These are phyloP conservation scores for Altica lythri DNA, from an alignment of 2,888 invertebrate genomes.

Conservation along the genomic window DNA sequence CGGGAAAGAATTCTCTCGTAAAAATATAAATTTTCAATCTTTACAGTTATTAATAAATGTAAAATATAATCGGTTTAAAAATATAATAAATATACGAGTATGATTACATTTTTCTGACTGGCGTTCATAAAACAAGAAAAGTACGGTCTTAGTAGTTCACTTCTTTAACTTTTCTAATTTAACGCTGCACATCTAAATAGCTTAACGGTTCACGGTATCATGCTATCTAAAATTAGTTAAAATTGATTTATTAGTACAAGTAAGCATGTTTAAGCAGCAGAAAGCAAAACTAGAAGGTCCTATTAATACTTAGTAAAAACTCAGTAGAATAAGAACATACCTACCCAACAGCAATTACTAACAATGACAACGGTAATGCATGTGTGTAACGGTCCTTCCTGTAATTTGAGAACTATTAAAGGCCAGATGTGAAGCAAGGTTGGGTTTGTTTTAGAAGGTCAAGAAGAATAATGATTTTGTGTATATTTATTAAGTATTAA, in stretches of 20 bases:
- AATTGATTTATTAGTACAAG: conserved; percentile 1
- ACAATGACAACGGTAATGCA: not conserved
- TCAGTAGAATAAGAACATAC: not conserved
- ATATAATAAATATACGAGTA: too few relatives aligned
- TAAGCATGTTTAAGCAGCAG: not conserved
- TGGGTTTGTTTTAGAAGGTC: too few relatives aligned
- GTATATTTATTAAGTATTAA: too few relatives aligned
- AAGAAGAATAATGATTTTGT: too few relatives aligned
- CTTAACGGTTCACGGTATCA: conserved; percentile 5
- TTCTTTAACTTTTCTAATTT: conserved; percentile 1
- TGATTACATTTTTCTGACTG: too few relatives aligned
- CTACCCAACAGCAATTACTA: not conserved
- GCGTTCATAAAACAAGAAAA: too few relatives aligned
- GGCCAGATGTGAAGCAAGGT: too few relatives aligned
- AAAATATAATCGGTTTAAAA: too few relatives aligned
- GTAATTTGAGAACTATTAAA: not conserved
- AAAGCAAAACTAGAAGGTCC: not conserved
- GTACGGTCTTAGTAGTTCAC: too few relatives aligned
- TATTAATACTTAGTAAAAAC: not conserved
- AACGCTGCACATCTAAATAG: conserved; percentile 5
- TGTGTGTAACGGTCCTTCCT: not conserved
- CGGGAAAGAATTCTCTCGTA: too few relatives aligned
- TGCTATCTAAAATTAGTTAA: not conserved
- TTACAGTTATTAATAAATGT: too few relatives aligned
- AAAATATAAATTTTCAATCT: too few relatives aligned